These are phyloP conservation scores for Caenorhabditis sp. DNA, from an alignment of 2,888 invertebrate genomes.

Conservation along the genomic window DNA sequence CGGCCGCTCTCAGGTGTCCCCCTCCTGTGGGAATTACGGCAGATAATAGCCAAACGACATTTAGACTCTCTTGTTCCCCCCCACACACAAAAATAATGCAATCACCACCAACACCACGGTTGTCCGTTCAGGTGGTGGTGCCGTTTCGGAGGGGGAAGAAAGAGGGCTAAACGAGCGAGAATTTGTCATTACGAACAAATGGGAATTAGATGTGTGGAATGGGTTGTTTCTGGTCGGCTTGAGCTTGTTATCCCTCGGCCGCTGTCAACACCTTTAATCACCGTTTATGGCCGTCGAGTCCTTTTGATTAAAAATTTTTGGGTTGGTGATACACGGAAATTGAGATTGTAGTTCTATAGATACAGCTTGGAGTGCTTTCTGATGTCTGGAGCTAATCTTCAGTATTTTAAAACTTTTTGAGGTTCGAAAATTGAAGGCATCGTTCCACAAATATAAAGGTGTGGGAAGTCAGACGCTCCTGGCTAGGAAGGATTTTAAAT, in stretches of 20 bases:
- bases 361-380: background rate
- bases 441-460: too few species aligned
- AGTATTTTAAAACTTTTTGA: background rate
- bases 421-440: background rate
- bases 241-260: constrained; percentile 33
- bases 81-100: constrained; percentile 50
- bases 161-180: constrained; percentile 46
- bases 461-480: too few species aligned
- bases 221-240: constrained; percentile 20
- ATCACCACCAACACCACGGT: constrained; percentile 33
- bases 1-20: constrained; percentile 49
- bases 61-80: constrained; percentile 33
- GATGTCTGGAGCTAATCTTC: background rate
- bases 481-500: too few species aligned
- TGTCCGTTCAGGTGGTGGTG: constrained; percentile 21
- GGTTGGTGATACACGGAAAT: background rate
- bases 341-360: background rate
- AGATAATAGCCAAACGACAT: constrained; percentile 49
- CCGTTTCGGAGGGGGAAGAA: background rate
- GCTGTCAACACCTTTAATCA: constrained; percentile 26
- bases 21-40: constrained; percentile 24
- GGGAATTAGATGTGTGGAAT: constrained; percentile 41
- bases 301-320: constrained; percentile 12
- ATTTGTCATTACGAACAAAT: constrained; percentile 62
- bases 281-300: background rate